Percentiles rank a stretch among this genome's conserved stretches.
These are phyloP conservation scores for Sinohyriopsis cumingii DNA, from an alignment of 2,888 invertebrate species.

Conservation along the genomic window DNA sequence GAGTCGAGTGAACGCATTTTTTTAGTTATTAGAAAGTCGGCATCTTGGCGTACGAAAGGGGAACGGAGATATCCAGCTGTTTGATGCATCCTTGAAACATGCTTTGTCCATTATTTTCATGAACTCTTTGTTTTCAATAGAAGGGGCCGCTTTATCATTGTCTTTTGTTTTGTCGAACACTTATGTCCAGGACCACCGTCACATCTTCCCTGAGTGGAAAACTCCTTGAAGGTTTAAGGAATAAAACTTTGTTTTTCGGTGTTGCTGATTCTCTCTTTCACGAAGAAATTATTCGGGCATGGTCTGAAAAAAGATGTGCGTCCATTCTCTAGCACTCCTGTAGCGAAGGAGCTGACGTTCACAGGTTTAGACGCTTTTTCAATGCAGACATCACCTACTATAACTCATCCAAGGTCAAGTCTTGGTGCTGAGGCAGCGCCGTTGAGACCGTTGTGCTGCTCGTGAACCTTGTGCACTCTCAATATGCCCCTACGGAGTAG, in stretches of 20 bases:
- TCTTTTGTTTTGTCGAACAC: constrained; percentile 7
- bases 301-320: constrained; percentile 7
- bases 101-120: constrained; percentile 12
- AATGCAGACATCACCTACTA: constrained; percentile 19
- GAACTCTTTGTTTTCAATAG: constrained; percentile 20
- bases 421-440: constrained; percentile 13
- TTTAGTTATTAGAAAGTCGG: constrained; percentile 17
- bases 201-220: too few relatives aligned
- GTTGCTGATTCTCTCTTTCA: background rate
- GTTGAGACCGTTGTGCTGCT: constrained; percentile 4
- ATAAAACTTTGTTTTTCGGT: too few relatives aligned
- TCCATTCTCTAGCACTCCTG: constrained; percentile 12
- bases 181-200: background rate
- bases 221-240: too few relatives aligned
- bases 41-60: constrained; percentile 12
- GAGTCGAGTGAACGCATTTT: constrained; percentile 4
- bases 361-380: constrained; percentile 10
- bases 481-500: constrained; percentile 9
- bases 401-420: constrained; percentile 14
- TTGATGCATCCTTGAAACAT: constrained; percentile 11
- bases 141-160: constrained; percentile 14
- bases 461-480: constrained; percentile 9
- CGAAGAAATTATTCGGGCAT: constrained; percentile 6
- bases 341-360: constrained; percentile 8
- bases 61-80: constrained; percentile 20